Base-by-base conservation (phyloP, 2,888 invertebrate species). In the Uropetala carovei region DNA sequence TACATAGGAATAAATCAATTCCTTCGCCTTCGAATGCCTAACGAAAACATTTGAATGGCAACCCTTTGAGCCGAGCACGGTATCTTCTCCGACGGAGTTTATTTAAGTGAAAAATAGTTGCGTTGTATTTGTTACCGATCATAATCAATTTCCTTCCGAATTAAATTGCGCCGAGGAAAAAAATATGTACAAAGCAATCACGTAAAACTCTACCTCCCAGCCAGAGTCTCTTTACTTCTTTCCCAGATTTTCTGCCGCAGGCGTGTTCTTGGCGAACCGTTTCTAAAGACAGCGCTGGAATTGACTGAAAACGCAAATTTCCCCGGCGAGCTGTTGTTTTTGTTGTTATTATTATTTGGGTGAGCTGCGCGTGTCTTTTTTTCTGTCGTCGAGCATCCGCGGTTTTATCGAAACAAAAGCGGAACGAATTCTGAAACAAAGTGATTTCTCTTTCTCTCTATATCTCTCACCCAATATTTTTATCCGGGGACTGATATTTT, bases 151-250 rank as follows among this genome's bases (percentile, higher is more conserved):
- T 5, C 0, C 64, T 64, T 11, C 13, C n/a, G 64, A 64, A 64
- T 10, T 64, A 64, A 7, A 64, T n/a, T 16, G 10, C 43, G 43
- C 43, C 43, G 43, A 1, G 43, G n/a, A n/a, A n/a, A 43, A 3
- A 3, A 43, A 43, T 43, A 43, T 5, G 43, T 3, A 5, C 43
- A 5, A 43, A 43, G 43, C 43, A 43, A 43, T 43, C 43, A 43
- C 3, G 43, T 5, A 43, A 43, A 43, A 43, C 1, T 43, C 43
- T 5, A 3, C 56, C 57, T 83, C n/a, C n/a, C n/a, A n/a, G n/a
- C n/a, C n/a, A n/a, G n/a, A n/a, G n/a, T n/a, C 83, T n/a, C 83
- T 83, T 83, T 83, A 83, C 43, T 83, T 83, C 83, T 56, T 43
- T 56, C n/a, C 43, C 8, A 16, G 82, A 27, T 43, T 56, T 43